These are phyloP conservation scores for Muscina levida DNA, from an alignment of 2,888 invertebrate genomes.

Conservation along the genomic window DNA sequence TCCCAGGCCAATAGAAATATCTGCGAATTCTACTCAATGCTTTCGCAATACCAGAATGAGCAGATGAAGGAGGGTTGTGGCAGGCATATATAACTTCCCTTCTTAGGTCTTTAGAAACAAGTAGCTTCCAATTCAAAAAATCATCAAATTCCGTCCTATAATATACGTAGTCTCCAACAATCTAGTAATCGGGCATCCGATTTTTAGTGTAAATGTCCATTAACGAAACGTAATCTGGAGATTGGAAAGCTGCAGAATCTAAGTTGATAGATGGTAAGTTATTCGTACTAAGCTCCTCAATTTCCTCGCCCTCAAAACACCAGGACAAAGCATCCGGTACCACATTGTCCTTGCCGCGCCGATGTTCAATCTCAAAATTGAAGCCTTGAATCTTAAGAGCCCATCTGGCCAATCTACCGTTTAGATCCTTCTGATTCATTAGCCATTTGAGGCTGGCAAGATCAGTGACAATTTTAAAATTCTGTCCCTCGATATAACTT, in stretches of 20 bases:
- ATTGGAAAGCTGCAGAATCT: slow-evolving; percentile 4
- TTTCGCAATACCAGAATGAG: slow-evolving; percentile 31
- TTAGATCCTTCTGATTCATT: slow-evolving; percentile 8
- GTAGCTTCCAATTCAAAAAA: not conserved
- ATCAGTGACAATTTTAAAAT: too few species aligned
- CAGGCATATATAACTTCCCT: not conserved
- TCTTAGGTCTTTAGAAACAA: not conserved
- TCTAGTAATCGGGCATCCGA: not conserved
- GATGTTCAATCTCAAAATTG: slow-evolving; percentile 23
- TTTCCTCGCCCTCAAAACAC: not conserved
- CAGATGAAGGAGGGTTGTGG: not conserved
- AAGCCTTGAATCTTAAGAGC: slow-evolving; percentile 27
- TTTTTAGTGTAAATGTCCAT: not conserved
- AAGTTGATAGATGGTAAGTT: slow-evolving; percentile 1
- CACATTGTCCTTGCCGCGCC: slow-evolving; percentile 18
- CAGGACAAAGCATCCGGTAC: slow-evolving; percentile 30
- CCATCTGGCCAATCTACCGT: slow-evolving; percentile 36
- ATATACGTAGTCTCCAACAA: slow-evolving; percentile 14
- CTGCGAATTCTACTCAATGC: slow-evolving; percentile 26
- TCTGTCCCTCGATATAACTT: slow-evolving; percentile 25
- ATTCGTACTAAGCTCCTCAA: not conserved
- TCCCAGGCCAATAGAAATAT: slow-evolving; percentile 44
- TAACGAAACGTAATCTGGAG: not conserved
- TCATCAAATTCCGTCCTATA: slow-evolving; percentile 2
- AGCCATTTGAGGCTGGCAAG: not conserved